These are phyloP conservation scores for Paramisgurnus dabryanus DNA, from an alignment of 2,113 vertebrate genomes.

Conservation along the genomic window DNA sequence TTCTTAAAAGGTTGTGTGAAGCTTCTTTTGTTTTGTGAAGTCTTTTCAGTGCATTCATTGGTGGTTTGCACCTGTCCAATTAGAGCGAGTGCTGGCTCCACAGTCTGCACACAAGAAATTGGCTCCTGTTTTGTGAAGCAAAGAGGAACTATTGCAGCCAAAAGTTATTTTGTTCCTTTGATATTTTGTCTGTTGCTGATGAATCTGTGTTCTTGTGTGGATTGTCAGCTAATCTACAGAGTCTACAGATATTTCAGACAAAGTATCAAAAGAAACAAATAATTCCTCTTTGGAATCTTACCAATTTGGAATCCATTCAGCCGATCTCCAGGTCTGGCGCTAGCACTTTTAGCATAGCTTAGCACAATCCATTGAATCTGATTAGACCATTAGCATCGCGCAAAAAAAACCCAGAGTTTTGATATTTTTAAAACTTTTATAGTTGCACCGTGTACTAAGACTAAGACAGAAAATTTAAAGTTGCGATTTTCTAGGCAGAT, in stretches of 20 bases:
- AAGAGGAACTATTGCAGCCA: background rate
- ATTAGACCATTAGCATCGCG: no score
- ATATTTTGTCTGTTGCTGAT: conserved; percentile 12
- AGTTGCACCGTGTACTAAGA: no score
- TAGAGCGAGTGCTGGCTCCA: conserved; percentile 19
- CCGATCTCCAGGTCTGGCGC: no score
- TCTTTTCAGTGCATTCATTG: background rate
- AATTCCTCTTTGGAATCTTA: background rate
- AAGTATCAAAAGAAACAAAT: background rate
- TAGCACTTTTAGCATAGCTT: no score
- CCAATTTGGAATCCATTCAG: no score
- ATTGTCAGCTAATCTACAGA: background rate
- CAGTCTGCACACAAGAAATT: background rate
- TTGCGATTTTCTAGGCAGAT: no score
- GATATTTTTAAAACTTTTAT: no score
- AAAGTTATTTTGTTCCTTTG: background rate
- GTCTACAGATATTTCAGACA: background rate
- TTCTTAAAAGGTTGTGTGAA: conserved; percentile 27
- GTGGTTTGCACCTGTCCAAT: conserved; percentile 11
- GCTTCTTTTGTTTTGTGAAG: conserved; percentile 32
- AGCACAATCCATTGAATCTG: no score
- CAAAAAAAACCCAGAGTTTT: no score
- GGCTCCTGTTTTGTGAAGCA: background rate
- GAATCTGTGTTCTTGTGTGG: background rate
- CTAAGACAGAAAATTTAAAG: no score